Percentiles rank a stretch among this genome's conserved stretches.
Evolutionary conservation across 2,888 invertebrate species (phyloP).

Genomic region (Platycheirus rosarum): DNA sequence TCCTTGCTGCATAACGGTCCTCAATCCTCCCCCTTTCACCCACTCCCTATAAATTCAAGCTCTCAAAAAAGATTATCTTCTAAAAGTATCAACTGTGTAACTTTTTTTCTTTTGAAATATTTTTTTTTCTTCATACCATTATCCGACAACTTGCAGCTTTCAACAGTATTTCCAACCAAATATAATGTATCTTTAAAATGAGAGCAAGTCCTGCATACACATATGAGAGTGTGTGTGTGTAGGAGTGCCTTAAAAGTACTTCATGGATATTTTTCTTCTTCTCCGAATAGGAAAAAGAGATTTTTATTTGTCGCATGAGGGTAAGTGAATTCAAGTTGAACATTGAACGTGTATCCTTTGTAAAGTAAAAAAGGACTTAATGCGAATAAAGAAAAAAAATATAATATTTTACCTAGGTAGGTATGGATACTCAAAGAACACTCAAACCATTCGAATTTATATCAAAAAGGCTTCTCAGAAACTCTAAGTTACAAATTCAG

Average conservation of each 20-base stretch:
- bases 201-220: slow-evolving; percentile 3
- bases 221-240: not conserved
- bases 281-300: not conserved
- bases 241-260: not conserved
- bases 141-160: slow-evolving; percentile 20
- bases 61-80: slow-evolving; percentile 18
- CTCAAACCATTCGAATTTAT: slow-evolving; percentile 2
- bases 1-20: not conserved
- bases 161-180: slow-evolving; percentile 11
- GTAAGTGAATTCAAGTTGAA: slow-evolving; percentile 59
- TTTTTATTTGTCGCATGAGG: slow-evolving; percentile 31
- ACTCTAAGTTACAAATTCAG: slow-evolving; percentile 23
- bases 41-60: not conserved
- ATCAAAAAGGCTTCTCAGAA: slow-evolving; percentile 13
- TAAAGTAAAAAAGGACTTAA: not conserved
- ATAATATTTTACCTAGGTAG: no score
- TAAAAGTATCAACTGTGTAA: slow-evolving; percentile 15
- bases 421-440: slow-evolving; percentile 13
- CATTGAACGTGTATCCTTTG: slow-evolving; percentile 44
- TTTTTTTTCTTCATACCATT: slow-evolving; percentile 3
- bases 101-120: slow-evolving; percentile 17
- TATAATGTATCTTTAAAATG: slow-evolving; percentile 16
- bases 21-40: not conserved
- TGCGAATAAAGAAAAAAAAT: not conserved
- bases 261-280: slow-evolving; percentile 2